These are phyloP conservation scores for Cephus rjabovi DNA, from an alignment of 2,888 invertebrate species.

Conservation along the genomic window DNA sequence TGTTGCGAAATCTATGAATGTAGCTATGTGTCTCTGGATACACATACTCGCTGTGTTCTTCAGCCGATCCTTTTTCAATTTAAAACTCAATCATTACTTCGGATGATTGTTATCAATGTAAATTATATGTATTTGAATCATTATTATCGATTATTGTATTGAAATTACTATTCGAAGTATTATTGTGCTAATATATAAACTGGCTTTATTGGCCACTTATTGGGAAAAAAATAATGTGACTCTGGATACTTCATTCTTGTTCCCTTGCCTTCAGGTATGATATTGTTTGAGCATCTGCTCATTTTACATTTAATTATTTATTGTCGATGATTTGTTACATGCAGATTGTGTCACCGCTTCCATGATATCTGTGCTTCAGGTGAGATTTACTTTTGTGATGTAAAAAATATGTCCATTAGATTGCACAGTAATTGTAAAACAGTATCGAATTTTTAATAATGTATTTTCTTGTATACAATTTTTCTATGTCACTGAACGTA, in stretches of 20 bases:
- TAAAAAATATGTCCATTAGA: not conserved
- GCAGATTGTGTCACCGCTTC: not conserved
- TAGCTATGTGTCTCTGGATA: conserved; percentile 39
- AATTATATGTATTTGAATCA: conserved; percentile 49
- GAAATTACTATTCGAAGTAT: conserved; percentile 54
- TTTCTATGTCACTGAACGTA: not conserved
- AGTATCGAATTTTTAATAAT: not conserved
- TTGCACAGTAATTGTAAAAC: not conserved
- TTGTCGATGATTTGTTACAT: not conserved
- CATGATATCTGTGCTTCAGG: not conserved
- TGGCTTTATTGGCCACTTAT: conserved; percentile 49
- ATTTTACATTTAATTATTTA: not conserved
- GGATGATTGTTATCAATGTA: conserved; percentile 52
- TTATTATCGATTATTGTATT: conserved; percentile 52
- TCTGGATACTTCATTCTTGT: not conserved
- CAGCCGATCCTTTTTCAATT: conserved; percentile 35
- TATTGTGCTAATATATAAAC: conserved; percentile 55
- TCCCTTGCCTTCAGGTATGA: not conserved
- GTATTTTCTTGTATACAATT: not conserved
- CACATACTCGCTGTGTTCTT: conserved; percentile 24
- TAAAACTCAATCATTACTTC: conserved; percentile 25
- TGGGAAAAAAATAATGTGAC: conserved; percentile 6
- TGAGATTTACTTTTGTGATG: not conserved
- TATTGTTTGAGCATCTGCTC: not conserved
- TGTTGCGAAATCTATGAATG: conserved; percentile 47